Evolutionary conservation across 2,888 invertebrate genomes (phyloP).

Genomic region (Trilocha varians): DNA sequence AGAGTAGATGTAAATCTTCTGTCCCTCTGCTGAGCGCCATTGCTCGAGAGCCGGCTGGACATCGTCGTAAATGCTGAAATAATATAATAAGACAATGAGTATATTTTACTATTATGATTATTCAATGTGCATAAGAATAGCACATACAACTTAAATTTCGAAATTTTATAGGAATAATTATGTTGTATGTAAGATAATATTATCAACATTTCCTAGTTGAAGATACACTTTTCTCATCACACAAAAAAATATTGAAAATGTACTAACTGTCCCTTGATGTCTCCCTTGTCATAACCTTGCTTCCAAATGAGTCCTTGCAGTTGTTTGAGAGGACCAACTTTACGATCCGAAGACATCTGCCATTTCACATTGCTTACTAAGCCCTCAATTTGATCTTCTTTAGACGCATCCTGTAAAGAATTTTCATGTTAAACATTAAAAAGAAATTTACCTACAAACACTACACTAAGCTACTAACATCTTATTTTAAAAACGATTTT

Average conservation of each 20-base stretch:
- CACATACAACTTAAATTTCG: too few relatives aligned
- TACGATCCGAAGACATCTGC: constrained; percentile 87
- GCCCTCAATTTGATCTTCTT: constrained; percentile 72
- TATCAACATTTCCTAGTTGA: too few relatives aligned
- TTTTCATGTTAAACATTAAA: constrained; percentile 3
- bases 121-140: too few relatives aligned
- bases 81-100: not conserved
- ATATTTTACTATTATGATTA: too few relatives aligned
- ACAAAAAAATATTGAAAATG: constrained; percentile 4
- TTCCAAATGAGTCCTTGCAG: constrained; percentile 95
- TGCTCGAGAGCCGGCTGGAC: constrained; percentile 81
- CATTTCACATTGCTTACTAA: constrained; percentile 81
- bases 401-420: constrained; percentile 51
- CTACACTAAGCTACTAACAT: not conserved
- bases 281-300: constrained; percentile 84
- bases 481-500: too few relatives aligned
- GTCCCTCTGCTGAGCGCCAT: constrained; percentile 79
- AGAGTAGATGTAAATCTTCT: constrained; percentile 87
- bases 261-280: constrained; percentile 92
- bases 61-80: constrained; percentile 88
- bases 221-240: too few relatives aligned
- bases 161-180: too few relatives aligned
- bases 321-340: constrained; percentile 84
- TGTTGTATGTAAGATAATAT: too few relatives aligned
- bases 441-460: not conserved